These are phyloP conservation scores for Collichthys lucidus DNA, from an alignment of 2,113 vertebrate species.

Conservation along the genomic window DNA sequence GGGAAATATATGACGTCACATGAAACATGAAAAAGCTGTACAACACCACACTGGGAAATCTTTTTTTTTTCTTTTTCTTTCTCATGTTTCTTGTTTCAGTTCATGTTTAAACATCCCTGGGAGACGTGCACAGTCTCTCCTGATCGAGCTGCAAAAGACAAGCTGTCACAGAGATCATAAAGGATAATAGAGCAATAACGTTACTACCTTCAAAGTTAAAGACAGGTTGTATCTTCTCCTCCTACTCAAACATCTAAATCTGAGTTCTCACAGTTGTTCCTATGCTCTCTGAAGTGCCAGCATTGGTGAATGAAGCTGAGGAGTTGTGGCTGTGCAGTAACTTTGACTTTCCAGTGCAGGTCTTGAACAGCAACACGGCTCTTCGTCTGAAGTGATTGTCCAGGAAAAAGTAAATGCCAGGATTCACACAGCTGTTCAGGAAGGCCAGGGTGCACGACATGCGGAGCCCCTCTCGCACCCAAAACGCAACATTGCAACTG, in stretches of 20 bases:
- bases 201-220: background rate
- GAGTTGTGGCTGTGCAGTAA: constrained; percentile 46
- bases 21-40: no score
- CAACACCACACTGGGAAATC: background rate
- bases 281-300: constrained; percentile 69
- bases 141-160: background rate
- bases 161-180: background rate
- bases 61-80: background rate
- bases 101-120: background rate
- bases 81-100: background rate
- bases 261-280: constrained; percentile 61
- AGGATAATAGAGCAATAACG: background rate
- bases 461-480: constrained; percentile 76
- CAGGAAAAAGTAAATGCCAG: constrained; percentile 87
- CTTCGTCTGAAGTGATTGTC: constrained; percentile 86
- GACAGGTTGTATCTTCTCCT: background rate
- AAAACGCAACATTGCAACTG: constrained; percentile 39
- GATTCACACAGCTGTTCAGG: constrained; percentile 90
- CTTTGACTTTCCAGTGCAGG: constrained; percentile 50
- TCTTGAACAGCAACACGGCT: constrained; percentile 37
- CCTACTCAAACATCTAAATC: constrained; percentile 43
- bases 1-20: background rate
- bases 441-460: constrained; percentile 89
- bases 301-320: constrained; percentile 68
- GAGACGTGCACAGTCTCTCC: background rate